phyloP scores from a whole-genome alignment of 2,888 invertebrate species.

The Frankliniella intonsa region DNA sequence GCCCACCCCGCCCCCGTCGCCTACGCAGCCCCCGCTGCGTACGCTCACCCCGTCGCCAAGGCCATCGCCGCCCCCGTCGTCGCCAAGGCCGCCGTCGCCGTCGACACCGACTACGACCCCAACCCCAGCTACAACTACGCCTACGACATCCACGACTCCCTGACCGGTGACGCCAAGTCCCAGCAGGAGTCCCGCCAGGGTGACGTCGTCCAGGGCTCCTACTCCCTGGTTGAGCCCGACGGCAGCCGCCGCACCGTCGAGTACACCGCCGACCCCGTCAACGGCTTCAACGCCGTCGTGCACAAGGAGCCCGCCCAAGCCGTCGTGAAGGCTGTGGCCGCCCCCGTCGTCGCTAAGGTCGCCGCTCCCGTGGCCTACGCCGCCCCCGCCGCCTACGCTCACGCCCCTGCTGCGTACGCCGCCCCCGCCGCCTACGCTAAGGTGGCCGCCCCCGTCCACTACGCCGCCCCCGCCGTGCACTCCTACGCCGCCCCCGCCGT shows the following conservation, averaged over 20 bases:
- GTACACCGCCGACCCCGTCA: constrained; percentile 42
- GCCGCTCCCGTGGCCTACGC: constrained; percentile 40
- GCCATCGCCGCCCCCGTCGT: constrained; percentile 35
- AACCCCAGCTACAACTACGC: constrained; percentile 35
- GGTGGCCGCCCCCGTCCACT: constrained; percentile 37
- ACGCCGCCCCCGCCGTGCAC: constrained; percentile 38
- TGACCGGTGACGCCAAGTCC: constrained; percentile 40
- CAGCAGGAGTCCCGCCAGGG: constrained; percentile 40
- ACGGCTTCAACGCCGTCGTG: constrained; percentile 42
- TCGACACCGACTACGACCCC: constrained; percentile 36
- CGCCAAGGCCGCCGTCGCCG: constrained; percentile 38
- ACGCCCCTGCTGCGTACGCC: constrained; percentile 41
- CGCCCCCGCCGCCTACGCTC: constrained; percentile 35
- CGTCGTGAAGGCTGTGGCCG: constrained; percentile 37
- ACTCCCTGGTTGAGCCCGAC: constrained; percentile 39
- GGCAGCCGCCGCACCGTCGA: constrained; percentile 38
- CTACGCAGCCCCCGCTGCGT: constrained; percentile 41
- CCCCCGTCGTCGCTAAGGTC: constrained; percentile 36
- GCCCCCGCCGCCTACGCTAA: constrained; percentile 38
- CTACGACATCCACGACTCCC: constrained; percentile 34
- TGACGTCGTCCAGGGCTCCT: constrained; percentile 39
- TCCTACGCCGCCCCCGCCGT: constrained; percentile 39
- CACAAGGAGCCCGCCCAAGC: constrained; percentile 39
- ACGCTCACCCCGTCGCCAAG: constrained; percentile 38
- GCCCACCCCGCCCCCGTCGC: constrained; percentile 42